Base-by-base conservation (phyloP, 2,113 vertebrate species). In the Electrona antarctica region DNA sequence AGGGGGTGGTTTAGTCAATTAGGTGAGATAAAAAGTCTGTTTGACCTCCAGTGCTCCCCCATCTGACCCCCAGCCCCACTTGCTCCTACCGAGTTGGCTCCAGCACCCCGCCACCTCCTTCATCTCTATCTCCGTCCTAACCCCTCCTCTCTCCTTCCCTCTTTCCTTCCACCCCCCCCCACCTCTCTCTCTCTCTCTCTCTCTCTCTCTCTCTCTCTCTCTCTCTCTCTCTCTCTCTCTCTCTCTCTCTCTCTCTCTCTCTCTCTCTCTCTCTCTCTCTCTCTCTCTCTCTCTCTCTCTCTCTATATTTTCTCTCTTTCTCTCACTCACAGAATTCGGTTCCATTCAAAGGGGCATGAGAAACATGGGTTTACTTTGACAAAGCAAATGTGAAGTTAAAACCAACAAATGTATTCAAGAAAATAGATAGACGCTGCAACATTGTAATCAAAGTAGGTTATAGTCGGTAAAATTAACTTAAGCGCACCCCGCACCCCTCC, bases 1-100 rank as follows among this genome's bases (percentile, higher is more conserved):
- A 72, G 12, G 14, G 84, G 64, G 81, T 74, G 75, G 84, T 82
- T 87, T 87, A 95, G 95, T 97, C 96, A 97, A 97, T 98, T 98
- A 97, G 95, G 92, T 96, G 95, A 97, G 95, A 97, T 96, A 97
- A 97, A 95, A 95, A 95, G 94, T 94, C 92, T 92, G 94, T 93
- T 94, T 97, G 97, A 97, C 96, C 96, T 97, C 97, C 95, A 96
- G 95, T 95, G 94, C 94, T 93, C 94, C 95, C 94, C 92, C 81
- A 54, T 3, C 51, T n/a, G n/a, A n/a, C 81, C 77, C 78, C 88
- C 5, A 41, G 33, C 29, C 29, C 29, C 29, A 33, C 29, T 33
- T 4, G 29, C 33, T 41, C 88, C 87, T 67, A 73, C 79, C 29
- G 82, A 87, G 83, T 82, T 10, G 64, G 78, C 89, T 85, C 85